phyloP scores from a whole-genome alignment of 2,797 vertebrate species.

The Anolis apletophallus region DNA sequence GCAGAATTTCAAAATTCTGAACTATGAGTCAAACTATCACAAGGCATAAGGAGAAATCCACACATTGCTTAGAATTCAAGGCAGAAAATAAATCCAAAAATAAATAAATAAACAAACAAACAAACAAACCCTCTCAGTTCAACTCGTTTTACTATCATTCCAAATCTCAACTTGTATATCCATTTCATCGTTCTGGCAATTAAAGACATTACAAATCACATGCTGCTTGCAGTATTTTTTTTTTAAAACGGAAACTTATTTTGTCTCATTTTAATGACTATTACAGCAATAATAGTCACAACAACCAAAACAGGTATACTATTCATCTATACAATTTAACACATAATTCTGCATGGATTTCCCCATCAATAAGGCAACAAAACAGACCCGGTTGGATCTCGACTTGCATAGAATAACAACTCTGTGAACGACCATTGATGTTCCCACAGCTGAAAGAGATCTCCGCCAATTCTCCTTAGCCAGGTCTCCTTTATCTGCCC shows the following conservation, averaged over 20 bases:
- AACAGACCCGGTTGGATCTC: not conserved
- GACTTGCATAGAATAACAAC: not conserved
- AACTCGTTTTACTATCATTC: not conserved
- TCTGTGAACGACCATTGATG: not conserved
- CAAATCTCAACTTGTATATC: not conserved
- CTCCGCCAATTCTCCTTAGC: not conserved
- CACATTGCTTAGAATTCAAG: not conserved
- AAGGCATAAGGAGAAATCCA: not conserved
- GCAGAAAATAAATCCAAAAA: not conserved
- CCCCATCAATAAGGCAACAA: too few relatives aligned
- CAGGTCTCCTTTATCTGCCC: not conserved
- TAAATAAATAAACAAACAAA: too few relatives aligned
- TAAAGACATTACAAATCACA: not conserved
- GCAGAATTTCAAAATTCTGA: not conserved
- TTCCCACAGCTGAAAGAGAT: not conserved
- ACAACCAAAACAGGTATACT: too few relatives aligned
- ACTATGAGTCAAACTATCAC: not conserved
- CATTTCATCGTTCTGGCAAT: not conserved
- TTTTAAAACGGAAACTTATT: not conserved
- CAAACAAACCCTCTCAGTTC: too few relatives aligned
- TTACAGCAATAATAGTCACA: not conserved
- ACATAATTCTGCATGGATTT: not conserved
- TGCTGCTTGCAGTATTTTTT: not conserved
- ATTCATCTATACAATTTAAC: not conserved
- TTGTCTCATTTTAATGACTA: not conserved